Evolutionary conservation across 2,113 vertebrate species (phyloP).

Genomic region (Marcusenius ussheri): DNA sequence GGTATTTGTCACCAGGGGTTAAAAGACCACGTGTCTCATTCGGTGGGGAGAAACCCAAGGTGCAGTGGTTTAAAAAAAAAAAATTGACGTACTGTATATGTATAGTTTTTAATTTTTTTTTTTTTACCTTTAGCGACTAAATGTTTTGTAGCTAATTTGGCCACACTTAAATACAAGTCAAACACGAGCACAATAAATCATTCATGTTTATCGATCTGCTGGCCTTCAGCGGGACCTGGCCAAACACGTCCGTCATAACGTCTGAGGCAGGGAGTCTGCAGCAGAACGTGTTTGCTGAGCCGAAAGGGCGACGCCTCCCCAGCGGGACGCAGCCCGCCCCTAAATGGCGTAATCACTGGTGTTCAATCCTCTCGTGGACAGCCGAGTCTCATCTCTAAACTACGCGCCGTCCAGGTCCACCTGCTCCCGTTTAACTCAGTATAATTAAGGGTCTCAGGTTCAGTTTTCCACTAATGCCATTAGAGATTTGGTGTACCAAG

Average conservation of each 20-base stretch:
- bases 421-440: background rate
- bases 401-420: background rate
- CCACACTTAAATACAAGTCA: background rate
- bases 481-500: background rate
- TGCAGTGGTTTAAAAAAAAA: background rate
- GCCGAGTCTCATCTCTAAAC: background rate
- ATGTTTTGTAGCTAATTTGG: background rate
- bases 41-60: background rate
- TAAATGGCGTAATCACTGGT: background rate
- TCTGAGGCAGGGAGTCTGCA: background rate
- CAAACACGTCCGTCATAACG: background rate
- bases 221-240: background rate
- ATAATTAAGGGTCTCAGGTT: conserved; percentile 1
- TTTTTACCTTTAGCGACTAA: background rate
- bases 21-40: background rate
- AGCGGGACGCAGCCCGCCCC: background rate
- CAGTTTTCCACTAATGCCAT: background rate
- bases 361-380: background rate
- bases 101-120: background rate
- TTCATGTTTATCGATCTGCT: background rate
- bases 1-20: background rate
- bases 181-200: background rate
- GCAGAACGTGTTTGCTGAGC: background rate
- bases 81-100: background rate
- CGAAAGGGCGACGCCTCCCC: background rate